Conservation (phyloP, 2,113 vertebrate species). For the Mus pahari region DNA sequence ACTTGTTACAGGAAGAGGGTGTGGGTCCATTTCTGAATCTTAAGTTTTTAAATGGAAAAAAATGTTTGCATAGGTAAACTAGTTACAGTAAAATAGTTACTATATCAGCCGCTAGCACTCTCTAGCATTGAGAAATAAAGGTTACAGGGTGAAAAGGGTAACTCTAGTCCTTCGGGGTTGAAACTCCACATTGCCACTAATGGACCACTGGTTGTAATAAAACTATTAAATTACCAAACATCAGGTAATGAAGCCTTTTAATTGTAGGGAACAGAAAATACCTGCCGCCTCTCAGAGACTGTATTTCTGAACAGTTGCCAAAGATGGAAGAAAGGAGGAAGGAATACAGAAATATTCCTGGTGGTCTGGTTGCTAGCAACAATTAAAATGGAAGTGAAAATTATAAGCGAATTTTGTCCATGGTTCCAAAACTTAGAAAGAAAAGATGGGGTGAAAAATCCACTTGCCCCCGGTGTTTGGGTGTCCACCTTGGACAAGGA, state of each 20-base stretch:
- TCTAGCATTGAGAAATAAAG: neutral
- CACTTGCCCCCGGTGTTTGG: constrained; percentile 13
- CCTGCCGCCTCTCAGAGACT: neutral
- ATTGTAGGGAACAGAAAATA: constrained; percentile 20
- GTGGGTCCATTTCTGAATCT: neutral
- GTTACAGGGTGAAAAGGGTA: neutral
- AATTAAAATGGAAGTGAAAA: constrained; percentile 25
- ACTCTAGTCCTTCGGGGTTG: neutral
- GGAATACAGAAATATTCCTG: too few species aligned
- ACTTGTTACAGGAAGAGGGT: neutral
- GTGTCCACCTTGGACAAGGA: neutral
- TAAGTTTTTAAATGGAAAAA: neutral
- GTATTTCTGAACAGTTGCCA: neutral
- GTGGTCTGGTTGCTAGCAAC: neutral
- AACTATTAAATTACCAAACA: neutral
- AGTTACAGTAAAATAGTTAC: neutral
- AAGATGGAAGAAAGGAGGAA: neutral
- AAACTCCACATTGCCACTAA: neutral
- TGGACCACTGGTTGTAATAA: neutral
- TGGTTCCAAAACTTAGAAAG: constrained; percentile 37
- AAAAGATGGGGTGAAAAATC: neutral
- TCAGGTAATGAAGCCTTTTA: neutral
- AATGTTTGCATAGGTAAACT: constrained; percentile 3
- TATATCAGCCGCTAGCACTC: neutral
- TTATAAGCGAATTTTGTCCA: neutral